These are phyloP conservation scores for Pseudomugil tenellus DNA, from an alignment of 2,797 vertebrate species.

Conservation along the genomic window DNA sequence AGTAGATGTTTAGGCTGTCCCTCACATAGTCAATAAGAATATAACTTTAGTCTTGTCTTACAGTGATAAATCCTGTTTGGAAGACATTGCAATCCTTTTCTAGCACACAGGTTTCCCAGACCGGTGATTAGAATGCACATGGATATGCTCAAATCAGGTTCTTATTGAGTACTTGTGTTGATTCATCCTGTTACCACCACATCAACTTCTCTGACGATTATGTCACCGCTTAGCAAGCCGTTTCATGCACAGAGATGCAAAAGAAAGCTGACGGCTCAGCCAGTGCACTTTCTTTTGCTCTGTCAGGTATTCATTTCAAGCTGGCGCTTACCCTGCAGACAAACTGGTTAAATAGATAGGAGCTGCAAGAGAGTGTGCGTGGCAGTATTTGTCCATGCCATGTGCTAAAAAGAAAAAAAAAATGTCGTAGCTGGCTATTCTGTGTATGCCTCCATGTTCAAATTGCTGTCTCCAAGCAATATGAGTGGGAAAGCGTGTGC, in stretches of 20 bases:
- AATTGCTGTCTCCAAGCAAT: slow-evolving; percentile 54
- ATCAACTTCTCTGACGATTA: slow-evolving; percentile 46
- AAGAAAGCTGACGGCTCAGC: slow-evolving; percentile 68
- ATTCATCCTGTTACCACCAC: slow-evolving; percentile 47
- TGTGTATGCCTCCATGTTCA: slow-evolving; percentile 32
- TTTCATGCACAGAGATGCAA: slow-evolving; percentile 41
- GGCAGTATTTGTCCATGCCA: slow-evolving; percentile 45
- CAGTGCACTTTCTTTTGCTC: slow-evolving; percentile 68
- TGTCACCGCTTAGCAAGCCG: slow-evolving; percentile 48
- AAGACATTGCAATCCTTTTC: slow-evolving; percentile 2
- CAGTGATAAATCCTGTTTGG: background rate
- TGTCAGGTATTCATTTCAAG: slow-evolving; percentile 78
- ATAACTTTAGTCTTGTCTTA: background rate
- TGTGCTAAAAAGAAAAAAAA: slow-evolving; percentile 49
- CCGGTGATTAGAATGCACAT: slow-evolving; percentile 38
- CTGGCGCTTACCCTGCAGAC: slow-evolving; percentile 67
- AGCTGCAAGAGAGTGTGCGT: slow-evolving; percentile 28
- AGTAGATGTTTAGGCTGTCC: background rate
- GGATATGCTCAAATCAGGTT: slow-evolving; percentile 41
- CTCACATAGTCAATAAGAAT: background rate
- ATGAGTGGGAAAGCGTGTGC: slow-evolving; percentile 42
- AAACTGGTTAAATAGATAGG: slow-evolving; percentile 69
- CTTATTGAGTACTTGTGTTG: slow-evolving; percentile 39
- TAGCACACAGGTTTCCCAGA: slow-evolving; percentile 13
- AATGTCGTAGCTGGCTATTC: slow-evolving; percentile 52